Conservation (phyloP, 2,888 invertebrate genomes). For the Eretmocerus hayati region DNA sequence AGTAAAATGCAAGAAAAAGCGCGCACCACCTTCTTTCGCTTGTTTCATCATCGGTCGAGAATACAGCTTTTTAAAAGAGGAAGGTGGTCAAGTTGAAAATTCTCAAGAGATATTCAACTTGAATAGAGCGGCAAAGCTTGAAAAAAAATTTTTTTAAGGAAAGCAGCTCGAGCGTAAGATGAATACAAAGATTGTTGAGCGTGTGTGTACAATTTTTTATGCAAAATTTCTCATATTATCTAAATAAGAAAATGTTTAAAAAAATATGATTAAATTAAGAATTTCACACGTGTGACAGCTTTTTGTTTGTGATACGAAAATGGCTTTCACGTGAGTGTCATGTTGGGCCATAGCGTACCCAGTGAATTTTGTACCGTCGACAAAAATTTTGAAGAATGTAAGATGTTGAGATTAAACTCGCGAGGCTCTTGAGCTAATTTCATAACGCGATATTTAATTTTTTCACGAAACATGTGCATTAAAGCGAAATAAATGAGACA, state of each 20-base stretch:
- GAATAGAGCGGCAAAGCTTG: slow-evolving; percentile 4
- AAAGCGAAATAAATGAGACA: slow-evolving; percentile 45
- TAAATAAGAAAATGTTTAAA: slow-evolving; percentile 11
- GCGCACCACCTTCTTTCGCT: slow-evolving; percentile 20
- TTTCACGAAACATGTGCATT: slow-evolving; percentile 49
- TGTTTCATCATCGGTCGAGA: slow-evolving; percentile 16
- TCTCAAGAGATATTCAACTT: not conserved
- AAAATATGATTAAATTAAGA: slow-evolving; percentile 8
- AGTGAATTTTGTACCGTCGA: slow-evolving; percentile 25
- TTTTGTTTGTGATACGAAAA: slow-evolving; percentile 7
- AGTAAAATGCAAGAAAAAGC: slow-evolving; percentile 17
- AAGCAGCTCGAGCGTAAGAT: slow-evolving; percentile 4
- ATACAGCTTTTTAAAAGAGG: slow-evolving; percentile 4
- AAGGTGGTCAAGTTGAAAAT: slow-evolving; percentile 1
- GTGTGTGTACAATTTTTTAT: slow-evolving; percentile 24
- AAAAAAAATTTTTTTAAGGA: slow-evolving; percentile 8
- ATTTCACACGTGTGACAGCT: too few relatives aligned
- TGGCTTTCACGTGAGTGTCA: slow-evolving; percentile 2
- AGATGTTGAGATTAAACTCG: slow-evolving; percentile 15
- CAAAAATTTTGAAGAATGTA: slow-evolving; percentile 17
- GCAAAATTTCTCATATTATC: slow-evolving; percentile 28
- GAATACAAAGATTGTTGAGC: slow-evolving; percentile 10
- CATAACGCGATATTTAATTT: slow-evolving; percentile 47
- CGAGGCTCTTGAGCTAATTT: slow-evolving; percentile 40
- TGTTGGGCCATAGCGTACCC: slow-evolving; percentile 17